phyloP scores from a whole-genome alignment of 2,113 vertebrate species.

The Leptodactylus fuscus region DNA sequence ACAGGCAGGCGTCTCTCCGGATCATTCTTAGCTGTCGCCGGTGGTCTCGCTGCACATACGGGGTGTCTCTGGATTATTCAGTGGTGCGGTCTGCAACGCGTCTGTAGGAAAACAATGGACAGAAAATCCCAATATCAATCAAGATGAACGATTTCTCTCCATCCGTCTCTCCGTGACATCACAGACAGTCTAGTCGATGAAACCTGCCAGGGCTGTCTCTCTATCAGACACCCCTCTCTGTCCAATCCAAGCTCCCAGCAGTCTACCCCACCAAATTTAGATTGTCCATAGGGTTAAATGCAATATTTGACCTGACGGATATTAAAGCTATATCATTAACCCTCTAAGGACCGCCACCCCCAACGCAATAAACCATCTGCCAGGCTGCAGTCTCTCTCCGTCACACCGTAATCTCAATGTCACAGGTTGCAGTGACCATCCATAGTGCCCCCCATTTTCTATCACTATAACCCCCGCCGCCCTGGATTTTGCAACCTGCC shows the following conservation, averaged over 20 bases:
- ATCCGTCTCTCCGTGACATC: not conserved
- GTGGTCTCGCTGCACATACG: not conserved
- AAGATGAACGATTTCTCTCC: not conserved
- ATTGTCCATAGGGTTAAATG: not conserved
- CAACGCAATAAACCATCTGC: not conserved
- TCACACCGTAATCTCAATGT: not conserved
- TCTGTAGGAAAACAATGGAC: not conserved
- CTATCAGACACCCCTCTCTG: not conserved
- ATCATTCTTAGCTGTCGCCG: constrained; percentile 34
- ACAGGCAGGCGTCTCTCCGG: constrained; percentile 58
- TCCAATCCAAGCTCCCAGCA: not conserved
- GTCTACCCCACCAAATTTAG: not conserved
- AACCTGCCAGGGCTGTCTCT: not conserved
- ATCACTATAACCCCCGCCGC: not conserved
- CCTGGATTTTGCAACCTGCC: not conserved
- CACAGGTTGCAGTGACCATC: constrained; percentile 14
- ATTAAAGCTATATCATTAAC: not conserved
- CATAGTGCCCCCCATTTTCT: constrained; percentile 10
- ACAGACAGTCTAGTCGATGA: not conserved
- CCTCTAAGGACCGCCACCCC: not conserved
- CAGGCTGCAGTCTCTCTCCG: not conserved
- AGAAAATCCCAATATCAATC: not conserved
- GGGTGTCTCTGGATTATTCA: constrained; percentile 10
- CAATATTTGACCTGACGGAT: not conserved
- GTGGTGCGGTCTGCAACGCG: not conserved